phyloP scores from a whole-genome alignment of 2,888 invertebrate species.

The Bombyx huttoni region DNA sequence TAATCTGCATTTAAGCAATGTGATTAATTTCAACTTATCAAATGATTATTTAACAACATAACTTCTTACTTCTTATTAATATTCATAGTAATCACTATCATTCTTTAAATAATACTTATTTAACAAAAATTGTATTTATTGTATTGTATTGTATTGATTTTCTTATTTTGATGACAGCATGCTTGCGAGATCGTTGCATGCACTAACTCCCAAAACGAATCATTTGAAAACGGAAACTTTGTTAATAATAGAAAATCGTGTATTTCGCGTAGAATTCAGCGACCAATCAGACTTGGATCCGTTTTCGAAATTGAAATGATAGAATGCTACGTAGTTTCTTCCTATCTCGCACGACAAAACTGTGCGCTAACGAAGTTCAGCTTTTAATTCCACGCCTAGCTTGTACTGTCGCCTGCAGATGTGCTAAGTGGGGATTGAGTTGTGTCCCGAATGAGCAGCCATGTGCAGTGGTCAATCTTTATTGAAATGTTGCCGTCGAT shows the following conservation, averaged over 20 bases:
- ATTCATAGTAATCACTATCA: too few species aligned
- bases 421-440: conserved; percentile 3
- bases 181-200: background rate
- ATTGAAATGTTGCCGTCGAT: background rate
- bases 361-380: conserved; percentile 61
- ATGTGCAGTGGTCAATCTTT: background rate
- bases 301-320: conserved; percentile 67
- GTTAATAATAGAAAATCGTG: background rate
- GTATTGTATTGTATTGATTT: background rate
- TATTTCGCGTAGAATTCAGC: background rate
- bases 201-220: background rate
- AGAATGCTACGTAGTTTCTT: conserved; percentile 59
- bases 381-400: conserved; percentile 52
- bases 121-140: too few species aligned
- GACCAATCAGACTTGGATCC: conserved; percentile 61
- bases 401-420: conserved; percentile 17
- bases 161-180: background rate
- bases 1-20: too few species aligned
- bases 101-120: too few species aligned
- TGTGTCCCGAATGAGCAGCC: background rate
- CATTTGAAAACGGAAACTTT: background rate
- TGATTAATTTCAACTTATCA: too few species aligned
- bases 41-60: too few species aligned
- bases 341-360: conserved; percentile 61
- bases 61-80: too few species aligned